phyloP scores from a whole-genome alignment of 1,140 invertebrate genomes.

The Aphaenogaster floridana region DNA sequence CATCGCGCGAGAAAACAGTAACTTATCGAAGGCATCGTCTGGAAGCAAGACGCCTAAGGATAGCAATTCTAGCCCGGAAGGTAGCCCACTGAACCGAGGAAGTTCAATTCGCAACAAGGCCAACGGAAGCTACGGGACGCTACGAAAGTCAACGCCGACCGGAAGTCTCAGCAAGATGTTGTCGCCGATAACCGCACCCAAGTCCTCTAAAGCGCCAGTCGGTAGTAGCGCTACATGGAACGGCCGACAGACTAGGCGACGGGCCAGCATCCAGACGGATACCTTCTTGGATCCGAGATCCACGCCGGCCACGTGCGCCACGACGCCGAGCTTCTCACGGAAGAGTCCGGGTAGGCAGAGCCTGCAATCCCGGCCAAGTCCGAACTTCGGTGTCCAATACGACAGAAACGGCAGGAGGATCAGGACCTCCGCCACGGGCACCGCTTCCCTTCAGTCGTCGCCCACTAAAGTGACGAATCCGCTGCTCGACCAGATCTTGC shows the following conservation, averaged over 20 bases:
- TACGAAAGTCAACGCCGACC: conserved; percentile 83
- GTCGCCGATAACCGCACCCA: conserved; percentile 68
- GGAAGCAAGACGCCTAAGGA: conserved; percentile 82
- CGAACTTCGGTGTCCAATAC: conserved; percentile 84
- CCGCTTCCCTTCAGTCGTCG: conserved; percentile 87
- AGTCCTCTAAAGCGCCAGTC: conserved; percentile 62
- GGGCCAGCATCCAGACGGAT: conserved; percentile 89
- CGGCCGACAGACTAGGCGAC: conserved; percentile 88
- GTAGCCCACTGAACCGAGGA: conserved; percentile 81
- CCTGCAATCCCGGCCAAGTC: conserved; percentile 87
- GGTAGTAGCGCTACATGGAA: conserved; percentile 91
- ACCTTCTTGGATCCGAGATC: conserved; percentile 88
- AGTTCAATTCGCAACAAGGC: conserved; percentile 67
- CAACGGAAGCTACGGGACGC: conserved; percentile 61
- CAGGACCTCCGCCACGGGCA: conserved; percentile 81
- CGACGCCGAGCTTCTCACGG: conserved; percentile 88
- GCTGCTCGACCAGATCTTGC: conserved; percentile 90
- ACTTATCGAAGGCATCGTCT: conserved; percentile 85
- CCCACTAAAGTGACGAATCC: conserved; percentile 89
- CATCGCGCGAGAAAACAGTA: conserved; percentile 86
- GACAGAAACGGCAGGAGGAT: conserved; percentile 88
- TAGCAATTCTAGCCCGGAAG: conserved; percentile 83
- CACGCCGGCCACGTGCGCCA: conserved; percentile 78
- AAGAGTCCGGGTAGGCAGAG: conserved; percentile 89
- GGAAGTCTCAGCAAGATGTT: conserved; percentile 85